Percentiles rank a stretch among this genome's conserved stretches.
These are phyloP conservation scores for Myathropa florea DNA, from an alignment of 2,888 invertebrate genomes.

Conservation along the genomic window DNA sequence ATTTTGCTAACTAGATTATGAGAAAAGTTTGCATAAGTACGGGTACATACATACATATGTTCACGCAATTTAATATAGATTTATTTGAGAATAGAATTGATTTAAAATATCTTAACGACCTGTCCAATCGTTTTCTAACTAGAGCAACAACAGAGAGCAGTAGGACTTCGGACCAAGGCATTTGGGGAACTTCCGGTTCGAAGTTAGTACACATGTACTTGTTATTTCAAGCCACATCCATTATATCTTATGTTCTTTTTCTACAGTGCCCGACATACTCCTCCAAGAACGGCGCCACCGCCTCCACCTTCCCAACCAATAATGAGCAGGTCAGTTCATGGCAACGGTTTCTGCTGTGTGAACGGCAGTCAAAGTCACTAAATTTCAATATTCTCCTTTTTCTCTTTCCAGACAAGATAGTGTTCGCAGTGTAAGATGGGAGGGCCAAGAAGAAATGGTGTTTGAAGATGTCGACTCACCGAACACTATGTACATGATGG, in stretches of 20 bases:
- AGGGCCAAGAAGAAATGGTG: constrained; percentile 76
- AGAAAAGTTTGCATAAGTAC: too few species aligned
- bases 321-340: constrained; percentile 76
- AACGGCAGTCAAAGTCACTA: background rate
- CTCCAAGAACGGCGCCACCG: constrained; percentile 78
- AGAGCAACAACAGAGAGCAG: constrained; percentile 71
- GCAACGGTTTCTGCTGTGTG: constrained; percentile 9
- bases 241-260: background rate
- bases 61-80: too few species aligned
- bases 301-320: constrained; percentile 77
- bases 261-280: constrained; percentile 78
- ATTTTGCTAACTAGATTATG: too few species aligned
- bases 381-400: background rate
- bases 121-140: constrained; percentile 3
- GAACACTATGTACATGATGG: constrained; percentile 74
- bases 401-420: constrained; percentile 74
- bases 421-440: constrained; percentile 78
- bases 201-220: constrained; percentile 6
- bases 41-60: too few species aligned
- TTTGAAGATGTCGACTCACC: constrained; percentile 79
- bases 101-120: too few species aligned
- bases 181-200: constrained; percentile 72
- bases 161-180: constrained; percentile 70
- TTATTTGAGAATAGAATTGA: too few species aligned
- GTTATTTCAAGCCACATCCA: background rate